Conservation (phyloP, 1,140 invertebrate species). For the Danaus melanippus region DNA sequence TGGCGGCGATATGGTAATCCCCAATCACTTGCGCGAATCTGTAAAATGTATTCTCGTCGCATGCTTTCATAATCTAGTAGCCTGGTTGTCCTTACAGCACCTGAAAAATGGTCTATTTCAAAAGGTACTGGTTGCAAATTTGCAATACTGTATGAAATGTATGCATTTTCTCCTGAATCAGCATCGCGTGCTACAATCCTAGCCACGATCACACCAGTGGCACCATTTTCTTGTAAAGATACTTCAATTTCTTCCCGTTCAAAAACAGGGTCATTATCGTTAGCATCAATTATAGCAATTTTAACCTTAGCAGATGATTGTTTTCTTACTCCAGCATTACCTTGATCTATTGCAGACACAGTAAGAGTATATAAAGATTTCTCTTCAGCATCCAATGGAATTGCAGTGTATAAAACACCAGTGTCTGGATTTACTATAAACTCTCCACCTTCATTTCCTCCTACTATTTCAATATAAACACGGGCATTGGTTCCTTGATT, state of each 20-base stretch:
- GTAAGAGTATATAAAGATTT: constrained; percentile 92
- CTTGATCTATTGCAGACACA: constrained; percentile 91
- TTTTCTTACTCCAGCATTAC: constrained; percentile 85
- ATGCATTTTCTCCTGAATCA: constrained; percentile 95
- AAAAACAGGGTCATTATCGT: constrained; percentile 94
- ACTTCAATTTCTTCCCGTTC: constrained; percentile 79
- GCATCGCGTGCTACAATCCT: constrained; percentile 88
- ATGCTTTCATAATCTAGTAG: constrained; percentile 94
- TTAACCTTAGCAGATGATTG: constrained; percentile 93
- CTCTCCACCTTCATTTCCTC: constrained; percentile 91
- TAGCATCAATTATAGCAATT: constrained; percentile 88
- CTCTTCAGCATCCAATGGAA: constrained; percentile 88
- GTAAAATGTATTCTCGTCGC: constrained; percentile 84
- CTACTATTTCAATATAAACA: constrained; percentile 91
- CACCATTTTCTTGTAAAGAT: constrained; percentile 88
- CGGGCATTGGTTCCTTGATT: constrained; percentile 87
- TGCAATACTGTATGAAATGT: constrained; percentile 93
- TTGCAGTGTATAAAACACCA: constrained; percentile 90
- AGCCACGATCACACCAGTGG: constrained; percentile 85
- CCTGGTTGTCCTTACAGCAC: constrained; percentile 86
- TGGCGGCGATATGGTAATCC: constrained; percentile 91
- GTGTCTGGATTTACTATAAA: constrained; percentile 91
- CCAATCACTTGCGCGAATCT: constrained; percentile 95
- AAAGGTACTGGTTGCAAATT: constrained; percentile 93
- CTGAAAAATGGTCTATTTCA: constrained; percentile 95